Conservation (phyloP, 53 echinoderm and acorn worm genomes). For the Mesocentrotus franciscanus region DNA sequence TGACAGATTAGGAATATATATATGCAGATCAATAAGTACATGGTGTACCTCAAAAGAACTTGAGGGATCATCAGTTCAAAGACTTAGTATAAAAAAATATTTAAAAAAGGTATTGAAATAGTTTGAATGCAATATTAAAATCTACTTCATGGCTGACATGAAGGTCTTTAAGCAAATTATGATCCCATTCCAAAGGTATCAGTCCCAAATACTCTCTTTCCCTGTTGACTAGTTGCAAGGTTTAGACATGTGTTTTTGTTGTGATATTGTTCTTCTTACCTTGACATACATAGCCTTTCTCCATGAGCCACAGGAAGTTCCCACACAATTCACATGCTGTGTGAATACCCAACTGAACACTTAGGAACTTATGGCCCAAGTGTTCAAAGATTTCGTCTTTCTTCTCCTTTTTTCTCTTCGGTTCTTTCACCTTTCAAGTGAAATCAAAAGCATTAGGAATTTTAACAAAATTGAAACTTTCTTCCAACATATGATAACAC, state of each 20-base stretch:
- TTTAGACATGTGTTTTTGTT: no score
- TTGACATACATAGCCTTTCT: constrained; percentile 97
- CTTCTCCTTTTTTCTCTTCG: constrained; percentile 86
- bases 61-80: no score
- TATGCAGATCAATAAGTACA: background rate
- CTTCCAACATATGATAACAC: no score
- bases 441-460: background rate
- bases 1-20: background rate
- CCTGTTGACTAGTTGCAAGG: no score
- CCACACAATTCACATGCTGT: constrained; percentile 91
- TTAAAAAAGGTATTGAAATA: no score
- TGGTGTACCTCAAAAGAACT: no score
- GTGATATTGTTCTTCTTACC: constrained; percentile 67
- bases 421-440: constrained; percentile 1
- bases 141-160: no score
- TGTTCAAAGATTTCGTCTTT: constrained; percentile 88
- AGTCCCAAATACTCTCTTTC: no score
- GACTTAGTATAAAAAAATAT: no score
- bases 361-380: constrained; percentile 85
- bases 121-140: no score
- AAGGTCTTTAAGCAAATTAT: no score
- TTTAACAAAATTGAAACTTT: background rate
- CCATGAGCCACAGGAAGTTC: constrained; percentile 95
- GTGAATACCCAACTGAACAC: constrained; percentile 85
- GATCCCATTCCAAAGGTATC: no score